These are phyloP conservation scores for Silurus aristotelis DNA, from an alignment of 2,797 vertebrate species.

Conservation along the genomic window DNA sequence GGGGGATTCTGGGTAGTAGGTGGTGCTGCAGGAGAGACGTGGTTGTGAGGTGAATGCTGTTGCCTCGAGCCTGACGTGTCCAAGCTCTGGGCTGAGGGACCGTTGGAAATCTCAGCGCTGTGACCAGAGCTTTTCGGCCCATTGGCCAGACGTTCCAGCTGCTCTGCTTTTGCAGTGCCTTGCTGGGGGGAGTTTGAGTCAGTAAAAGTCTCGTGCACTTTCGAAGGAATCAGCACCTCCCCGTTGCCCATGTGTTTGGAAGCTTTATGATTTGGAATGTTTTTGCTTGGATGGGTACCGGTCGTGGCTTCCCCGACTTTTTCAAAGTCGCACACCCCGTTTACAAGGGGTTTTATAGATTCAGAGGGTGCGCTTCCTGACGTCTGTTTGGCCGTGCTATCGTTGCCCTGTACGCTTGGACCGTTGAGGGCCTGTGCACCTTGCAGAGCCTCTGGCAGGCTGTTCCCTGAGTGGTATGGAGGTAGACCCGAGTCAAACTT, in stretches of 20 bases:
- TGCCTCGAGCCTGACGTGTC: conserved; percentile 80
- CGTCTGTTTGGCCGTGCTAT: conserved; percentile 81
- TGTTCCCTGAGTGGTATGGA: conserved; percentile 99
- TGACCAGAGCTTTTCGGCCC: conserved; percentile 87
- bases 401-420: conserved; percentile 82
- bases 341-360: conserved; percentile 91
- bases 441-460: conserved; percentile 83
- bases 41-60: conserved; percentile 84
- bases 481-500: conserved; percentile 96
- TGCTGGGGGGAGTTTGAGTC: conserved; percentile 81
- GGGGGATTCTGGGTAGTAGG: conserved; percentile 81
- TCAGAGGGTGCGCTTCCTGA: conserved; percentile 78
- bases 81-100: conserved; percentile 86
- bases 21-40: conserved; percentile 77
- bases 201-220: conserved; percentile 77
- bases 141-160: conserved; percentile 90
- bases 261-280: conserved; percentile 99
- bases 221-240: conserved; percentile 87
- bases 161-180: conserved; percentile 99
- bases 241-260: conserved; percentile 99
- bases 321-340: conserved; percentile 98
- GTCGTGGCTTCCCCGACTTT: conserved; percentile 72
- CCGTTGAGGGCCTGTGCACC: conserved; percentile 87
- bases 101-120: conserved; percentile 88
- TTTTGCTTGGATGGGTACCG: conserved; percentile 91